phyloP scores from a whole-genome alignment of 2,888 invertebrate species.

The Heliconius cydno region DNA sequence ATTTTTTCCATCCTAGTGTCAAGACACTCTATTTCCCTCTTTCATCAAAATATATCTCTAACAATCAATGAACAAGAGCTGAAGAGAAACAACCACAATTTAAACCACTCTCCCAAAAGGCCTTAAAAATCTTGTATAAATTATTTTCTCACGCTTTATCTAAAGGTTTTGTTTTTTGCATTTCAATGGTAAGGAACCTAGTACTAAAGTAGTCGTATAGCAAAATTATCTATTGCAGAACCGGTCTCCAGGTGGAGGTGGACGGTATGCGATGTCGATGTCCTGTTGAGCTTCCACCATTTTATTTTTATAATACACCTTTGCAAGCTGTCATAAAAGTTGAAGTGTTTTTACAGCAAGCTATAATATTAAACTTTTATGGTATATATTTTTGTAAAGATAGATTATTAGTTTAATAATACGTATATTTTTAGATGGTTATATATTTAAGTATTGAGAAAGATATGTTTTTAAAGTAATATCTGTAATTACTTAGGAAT shows the following conservation, averaged over 20 bases:
- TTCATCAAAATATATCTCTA: too few relatives aligned
- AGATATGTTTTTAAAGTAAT: background rate
- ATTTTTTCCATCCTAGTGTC: too few relatives aligned
- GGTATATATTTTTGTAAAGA: background rate
- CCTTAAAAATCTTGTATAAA: too few relatives aligned
- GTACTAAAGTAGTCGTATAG: background rate
- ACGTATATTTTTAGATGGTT: background rate
- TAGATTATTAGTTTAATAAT: background rate
- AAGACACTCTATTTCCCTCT: too few relatives aligned
- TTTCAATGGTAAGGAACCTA: slow-evolving; percentile 15
- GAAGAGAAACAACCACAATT: too few relatives aligned
- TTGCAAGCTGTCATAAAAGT: slow-evolving; percentile 30
- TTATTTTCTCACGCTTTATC: background rate
- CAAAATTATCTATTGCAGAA: slow-evolving; percentile 29
- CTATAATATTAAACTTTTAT: slow-evolving; percentile 3
- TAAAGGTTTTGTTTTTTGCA: background rate
- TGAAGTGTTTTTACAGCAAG: slow-evolving; percentile 2
- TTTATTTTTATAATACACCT: slow-evolving; percentile 37
- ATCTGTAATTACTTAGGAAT: background rate
- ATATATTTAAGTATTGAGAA: background rate
- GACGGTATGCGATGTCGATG: slow-evolving; percentile 36
- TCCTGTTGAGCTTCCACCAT: slow-evolving; percentile 26
- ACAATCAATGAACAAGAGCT: too few relatives aligned
- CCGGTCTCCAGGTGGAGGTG: slow-evolving; percentile 34
- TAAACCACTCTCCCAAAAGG: too few relatives aligned